Conservation (phyloP, 2,113 vertebrate species). For the Triplophysa siluroides region DNA sequence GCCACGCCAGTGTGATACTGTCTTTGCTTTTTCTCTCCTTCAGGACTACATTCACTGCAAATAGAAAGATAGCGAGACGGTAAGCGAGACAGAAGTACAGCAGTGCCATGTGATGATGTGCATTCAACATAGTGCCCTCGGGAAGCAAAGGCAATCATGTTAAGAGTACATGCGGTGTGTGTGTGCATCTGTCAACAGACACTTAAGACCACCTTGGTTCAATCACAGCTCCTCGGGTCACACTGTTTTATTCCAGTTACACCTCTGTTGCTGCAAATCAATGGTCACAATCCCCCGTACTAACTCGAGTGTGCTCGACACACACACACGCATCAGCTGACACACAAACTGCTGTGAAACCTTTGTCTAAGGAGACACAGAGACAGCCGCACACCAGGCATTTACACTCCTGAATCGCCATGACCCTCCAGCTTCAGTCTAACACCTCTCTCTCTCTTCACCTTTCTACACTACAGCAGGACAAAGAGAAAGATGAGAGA, state of each 20-base stretch:
- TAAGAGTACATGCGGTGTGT: slow-evolving; percentile 24
- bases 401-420: slow-evolving; percentile 37
- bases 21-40: slow-evolving; percentile 82
- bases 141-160: not conserved
- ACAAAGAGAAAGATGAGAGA: not conserved
- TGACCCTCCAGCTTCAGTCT: slow-evolving; percentile 25
- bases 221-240: not conserved
- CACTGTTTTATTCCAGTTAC: not conserved
- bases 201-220: not conserved
- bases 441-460: slow-evolving; percentile 20
- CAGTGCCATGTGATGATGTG: slow-evolving; percentile 1
- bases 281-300: slow-evolving; percentile 29
- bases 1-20: slow-evolving; percentile 82
- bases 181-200: slow-evolving; percentile 16
- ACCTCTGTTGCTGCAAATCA: not conserved
- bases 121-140: not conserved
- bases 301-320: slow-evolving; percentile 33
- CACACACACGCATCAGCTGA: slow-evolving; percentile 41
- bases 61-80: slow-evolving; percentile 1
- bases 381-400: slow-evolving; percentile 39
- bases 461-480: slow-evolving; percentile 11
- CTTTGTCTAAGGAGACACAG: slow-evolving; percentile 21
- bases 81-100: not conserved
- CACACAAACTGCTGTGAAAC: slow-evolving; percentile 28
- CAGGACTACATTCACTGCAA: slow-evolving; percentile 78